These are phyloP conservation scores for Drosophila tanythrix DNA, from an alignment of 2,888 invertebrate genomes.

Conservation along the genomic window DNA sequence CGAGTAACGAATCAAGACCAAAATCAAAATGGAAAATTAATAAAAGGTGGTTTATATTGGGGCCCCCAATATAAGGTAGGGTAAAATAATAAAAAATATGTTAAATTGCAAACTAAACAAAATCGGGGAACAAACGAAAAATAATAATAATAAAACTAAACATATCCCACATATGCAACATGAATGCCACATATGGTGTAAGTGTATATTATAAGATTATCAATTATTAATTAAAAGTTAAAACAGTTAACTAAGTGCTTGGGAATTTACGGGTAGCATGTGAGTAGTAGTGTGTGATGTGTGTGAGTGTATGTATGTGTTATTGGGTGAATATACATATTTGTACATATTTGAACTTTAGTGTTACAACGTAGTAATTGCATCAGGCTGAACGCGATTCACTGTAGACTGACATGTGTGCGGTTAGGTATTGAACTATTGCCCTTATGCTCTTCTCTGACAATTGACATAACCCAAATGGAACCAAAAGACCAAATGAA, in stretches of 20 bases:
- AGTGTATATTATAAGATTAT: constrained; percentile 11
- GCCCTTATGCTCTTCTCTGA: neutral
- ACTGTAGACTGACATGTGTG: neutral
- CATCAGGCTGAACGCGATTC: neutral
- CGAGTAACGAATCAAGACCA: neutral
- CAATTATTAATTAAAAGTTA: constrained; percentile 9
- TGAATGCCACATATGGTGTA: neutral
- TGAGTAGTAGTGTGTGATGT: neutral
- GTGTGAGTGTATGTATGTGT: neutral
- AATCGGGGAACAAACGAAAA: neutral
- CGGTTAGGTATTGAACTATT: neutral
- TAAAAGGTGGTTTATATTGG: neutral
- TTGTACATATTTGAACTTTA: neutral
- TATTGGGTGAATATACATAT: neutral
- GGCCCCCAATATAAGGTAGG: neutral
- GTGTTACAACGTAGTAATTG: neutral
- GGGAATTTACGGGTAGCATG: neutral
- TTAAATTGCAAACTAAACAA: constrained; percentile 4
- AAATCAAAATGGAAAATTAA: neutral
- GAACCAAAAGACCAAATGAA: neutral
- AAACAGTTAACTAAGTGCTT: neutral
- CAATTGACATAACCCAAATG: neutral
- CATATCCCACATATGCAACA: constrained; percentile 5
- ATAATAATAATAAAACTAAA: neutral
- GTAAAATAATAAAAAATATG: neutral